Evolutionary conservation across 2,888 invertebrate genomes (phyloP).

Genomic region (Flexamia atlantica): DNA sequence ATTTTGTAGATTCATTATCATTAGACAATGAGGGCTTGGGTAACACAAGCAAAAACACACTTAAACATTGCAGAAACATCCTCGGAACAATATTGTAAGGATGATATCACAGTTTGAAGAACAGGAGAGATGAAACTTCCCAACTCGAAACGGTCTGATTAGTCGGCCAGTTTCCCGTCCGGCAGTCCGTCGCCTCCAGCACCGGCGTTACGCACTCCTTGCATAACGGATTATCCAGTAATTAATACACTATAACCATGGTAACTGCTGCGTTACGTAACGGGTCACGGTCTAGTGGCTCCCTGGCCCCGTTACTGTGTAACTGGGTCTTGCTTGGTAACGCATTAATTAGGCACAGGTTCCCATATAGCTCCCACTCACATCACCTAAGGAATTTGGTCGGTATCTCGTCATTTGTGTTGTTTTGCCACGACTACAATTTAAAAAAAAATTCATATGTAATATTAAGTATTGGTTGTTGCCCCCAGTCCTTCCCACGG

Average conservation of each 20-base stretch:
- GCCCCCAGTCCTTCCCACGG: too few species aligned
- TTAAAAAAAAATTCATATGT: too few species aligned
- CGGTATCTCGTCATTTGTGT: not conserved
- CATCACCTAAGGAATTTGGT: too few species aligned
- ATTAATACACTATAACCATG: conserved; percentile 33
- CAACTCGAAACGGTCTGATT: not conserved
- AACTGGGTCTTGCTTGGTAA: conserved; percentile 26
- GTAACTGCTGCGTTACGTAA: not conserved
- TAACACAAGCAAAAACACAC: too few species aligned
- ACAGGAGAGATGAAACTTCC: too few species aligned
- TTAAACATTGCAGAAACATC: too few species aligned
- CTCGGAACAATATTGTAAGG: too few species aligned
- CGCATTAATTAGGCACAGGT: conserved; percentile 14
- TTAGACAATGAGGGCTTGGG: too few species aligned
- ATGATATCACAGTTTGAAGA: too few species aligned
- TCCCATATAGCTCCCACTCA: conserved; percentile 2
- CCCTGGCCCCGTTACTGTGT: conserved; percentile 26
- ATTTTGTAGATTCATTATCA: too few species aligned
- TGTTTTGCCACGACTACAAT: too few species aligned
- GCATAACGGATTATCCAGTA: conserved; percentile 22
- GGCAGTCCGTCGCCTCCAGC: not conserved
- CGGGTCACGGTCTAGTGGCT: conserved; percentile 24
- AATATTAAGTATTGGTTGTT: too few species aligned
- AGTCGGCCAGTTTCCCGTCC: not conserved
- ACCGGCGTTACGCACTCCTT: not conserved